These are phyloP conservation scores for Pristionchus fissidentatus DNA, from an alignment of 2,888 invertebrate species.

Conservation along the genomic window DNA sequence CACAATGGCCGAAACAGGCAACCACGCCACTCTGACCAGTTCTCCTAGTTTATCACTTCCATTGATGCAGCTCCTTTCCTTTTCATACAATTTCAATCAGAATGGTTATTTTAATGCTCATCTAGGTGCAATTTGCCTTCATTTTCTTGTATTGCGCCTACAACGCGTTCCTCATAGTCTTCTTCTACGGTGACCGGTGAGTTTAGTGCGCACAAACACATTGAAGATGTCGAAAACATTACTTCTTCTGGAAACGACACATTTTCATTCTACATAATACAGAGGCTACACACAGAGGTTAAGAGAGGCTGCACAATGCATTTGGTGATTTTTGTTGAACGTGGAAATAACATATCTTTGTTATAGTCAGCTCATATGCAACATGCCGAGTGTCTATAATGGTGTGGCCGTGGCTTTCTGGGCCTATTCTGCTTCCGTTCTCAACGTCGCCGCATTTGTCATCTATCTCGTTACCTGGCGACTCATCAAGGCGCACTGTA, in stretches of 20 bases:
- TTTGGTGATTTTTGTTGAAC: too few species aligned
- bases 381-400: constrained; percentile 14
- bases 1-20: too few species aligned
- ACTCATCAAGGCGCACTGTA: constrained; percentile 16
- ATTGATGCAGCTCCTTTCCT: neutral
- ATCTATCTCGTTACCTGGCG: neutral
- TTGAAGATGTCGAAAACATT: too few species aligned
- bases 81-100: too few species aligned
- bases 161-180: constrained; percentile 13
- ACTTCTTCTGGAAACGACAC: too few species aligned
- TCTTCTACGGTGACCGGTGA: constrained; percentile 12
- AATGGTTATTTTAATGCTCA: neutral
- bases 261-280: too few species aligned
- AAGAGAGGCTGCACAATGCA: too few species aligned
- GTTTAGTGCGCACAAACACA: too few species aligned
- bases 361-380: constrained; percentile 18
- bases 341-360: too few species aligned
- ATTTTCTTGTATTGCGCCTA: neutral
- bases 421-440: neutral
- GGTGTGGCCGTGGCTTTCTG: neutral
- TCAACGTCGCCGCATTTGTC: neutral
- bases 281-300: too few species aligned
- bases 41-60: too few species aligned
- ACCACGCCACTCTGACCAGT: too few species aligned
- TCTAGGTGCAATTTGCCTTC: neutral